Conservation (phyloP, 2,797 vertebrate species). For the Luscinia luscinia region DNA sequence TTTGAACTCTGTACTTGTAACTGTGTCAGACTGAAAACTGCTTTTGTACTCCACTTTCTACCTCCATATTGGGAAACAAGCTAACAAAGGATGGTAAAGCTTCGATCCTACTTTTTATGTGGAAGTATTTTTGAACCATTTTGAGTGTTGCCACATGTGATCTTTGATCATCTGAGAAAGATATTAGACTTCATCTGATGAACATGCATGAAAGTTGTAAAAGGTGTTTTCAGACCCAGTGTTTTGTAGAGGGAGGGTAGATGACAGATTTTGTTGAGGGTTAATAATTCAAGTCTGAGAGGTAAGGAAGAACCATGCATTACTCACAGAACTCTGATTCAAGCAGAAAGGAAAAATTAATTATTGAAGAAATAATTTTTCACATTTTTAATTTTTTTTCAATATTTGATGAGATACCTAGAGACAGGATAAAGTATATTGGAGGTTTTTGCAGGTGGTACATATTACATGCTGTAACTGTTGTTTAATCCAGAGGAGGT, state of each 20-base stretch:
- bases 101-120: neutral
- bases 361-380: neutral
- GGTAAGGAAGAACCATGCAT: neutral
- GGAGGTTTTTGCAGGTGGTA: neutral
- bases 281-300: neutral
- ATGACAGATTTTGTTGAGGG: neutral
- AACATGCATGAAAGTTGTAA: neutral
- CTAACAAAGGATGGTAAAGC: neutral
- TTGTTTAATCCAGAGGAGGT: neutral
- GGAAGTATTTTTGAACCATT: neutral
- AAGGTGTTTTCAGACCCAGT: neutral
- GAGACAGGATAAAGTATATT: neutral
- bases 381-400: fast-evolving
- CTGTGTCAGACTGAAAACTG: conserved; percentile 30
- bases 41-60: neutral
- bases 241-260: neutral
- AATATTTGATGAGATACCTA: neutral
- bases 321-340: neutral
- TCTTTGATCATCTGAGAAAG: neutral
- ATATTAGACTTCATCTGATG: neutral
- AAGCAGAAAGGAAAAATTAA: neutral
- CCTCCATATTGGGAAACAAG: neutral
- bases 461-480: neutral
- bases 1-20: neutral
- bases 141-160: neutral